Evolutionary conservation across 2,888 invertebrate species (phyloP).

Genomic region (Salticus scenicus): DNA sequence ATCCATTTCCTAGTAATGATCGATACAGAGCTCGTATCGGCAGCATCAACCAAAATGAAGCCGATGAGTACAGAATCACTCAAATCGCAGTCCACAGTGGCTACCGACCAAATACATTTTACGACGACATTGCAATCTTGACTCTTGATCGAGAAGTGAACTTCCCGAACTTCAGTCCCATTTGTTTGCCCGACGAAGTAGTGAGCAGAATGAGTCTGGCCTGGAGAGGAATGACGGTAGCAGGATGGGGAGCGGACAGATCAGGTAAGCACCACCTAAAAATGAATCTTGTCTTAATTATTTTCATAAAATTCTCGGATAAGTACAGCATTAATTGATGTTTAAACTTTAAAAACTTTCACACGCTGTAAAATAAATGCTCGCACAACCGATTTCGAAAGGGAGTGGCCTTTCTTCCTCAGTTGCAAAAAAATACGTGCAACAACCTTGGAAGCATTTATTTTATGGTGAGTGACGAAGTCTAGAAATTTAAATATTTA

Average conservation of each 20-base stretch:
- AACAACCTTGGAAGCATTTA: too few species aligned
- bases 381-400: too few species aligned
- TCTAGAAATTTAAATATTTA: too few species aligned
- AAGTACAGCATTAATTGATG: too few species aligned
- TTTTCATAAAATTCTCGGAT: too few species aligned
- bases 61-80: neutral
- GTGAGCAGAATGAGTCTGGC: constrained; percentile 1
- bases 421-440: too few species aligned
- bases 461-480: too few species aligned
- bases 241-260: constrained; percentile 40
- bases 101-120: neutral
- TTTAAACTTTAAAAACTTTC: too few species aligned
- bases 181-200: constrained; percentile 24
- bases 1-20: neutral
- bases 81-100: neutral
- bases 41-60: neutral
- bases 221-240: constrained; percentile 21
- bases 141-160: constrained; percentile 25
- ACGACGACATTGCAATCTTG: constrained; percentile 45
- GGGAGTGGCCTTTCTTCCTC: too few species aligned
- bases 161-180: neutral
- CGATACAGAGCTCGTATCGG: neutral
- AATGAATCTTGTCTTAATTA: too few species aligned
- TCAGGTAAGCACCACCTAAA: constrained; percentile 6
- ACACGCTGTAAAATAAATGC: too few species aligned